Base-by-base conservation (phyloP, 2,888 invertebrate genomes). In the Phlogophora meticulosa region DNA sequence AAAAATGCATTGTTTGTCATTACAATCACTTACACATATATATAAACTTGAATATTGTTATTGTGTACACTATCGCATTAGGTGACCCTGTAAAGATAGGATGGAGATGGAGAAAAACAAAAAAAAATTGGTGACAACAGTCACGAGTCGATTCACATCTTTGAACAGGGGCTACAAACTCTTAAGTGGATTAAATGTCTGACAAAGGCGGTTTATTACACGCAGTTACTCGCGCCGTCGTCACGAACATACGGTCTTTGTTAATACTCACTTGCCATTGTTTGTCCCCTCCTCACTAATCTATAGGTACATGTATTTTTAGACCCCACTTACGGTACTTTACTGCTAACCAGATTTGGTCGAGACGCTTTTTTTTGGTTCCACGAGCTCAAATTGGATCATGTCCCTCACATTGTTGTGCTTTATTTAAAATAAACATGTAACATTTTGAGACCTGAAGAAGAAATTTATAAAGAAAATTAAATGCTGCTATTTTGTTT, bases 111-210 rank as follows among this genome's bases (percentile, higher is more conserved):
- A n/a, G n/a, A n/a, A n/a, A n/a, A n/a, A n/a, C n/a, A n/a, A n/a
- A n/a, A n/a, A n/a, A n/a, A n/a, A n/a, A n/a, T 90, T 80, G 80
- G 84, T 64, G 78, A 89, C 90, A 91, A 90, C 89, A 85, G 83
- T 72, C 83, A 72, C 75, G 80, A 87, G 83, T 78, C 72, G 66
- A 82, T 80, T 78, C 81, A 82, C 86, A 80, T 87, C 88, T 86
- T 85, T 85, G 88, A 88, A 89, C 87, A 85, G 86, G 86, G 86
- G 85, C 87, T 89, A 89, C 88, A 88, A 90, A 91, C 85, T 90
- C 88, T 89, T 93, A 92, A 93, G 91, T 93, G 92, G 91, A 93
- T 93, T 93, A 94, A 93, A 93, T 85, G 92, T 86, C 85, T 88
- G 79, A 93, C 93, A 93, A 93, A 89, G 87, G 89, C 88, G 81